Evolutionary conservation across 2,888 invertebrate species (phyloP).

Genomic region (Hololepta plana): DNA sequence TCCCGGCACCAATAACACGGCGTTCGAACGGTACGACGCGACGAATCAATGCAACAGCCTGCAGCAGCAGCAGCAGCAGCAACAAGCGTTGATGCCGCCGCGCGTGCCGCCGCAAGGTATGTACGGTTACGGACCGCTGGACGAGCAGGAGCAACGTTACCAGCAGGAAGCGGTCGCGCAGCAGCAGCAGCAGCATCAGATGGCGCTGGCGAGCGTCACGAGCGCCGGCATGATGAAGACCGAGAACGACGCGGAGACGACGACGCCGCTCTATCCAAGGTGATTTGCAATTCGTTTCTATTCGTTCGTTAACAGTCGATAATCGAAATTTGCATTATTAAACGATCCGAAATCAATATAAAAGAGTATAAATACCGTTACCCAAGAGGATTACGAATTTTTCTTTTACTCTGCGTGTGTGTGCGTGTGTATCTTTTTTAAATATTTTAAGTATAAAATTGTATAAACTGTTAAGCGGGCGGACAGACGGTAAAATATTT

Average conservation of each 20-base stretch:
- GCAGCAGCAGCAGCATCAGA: conserved; percentile 26
- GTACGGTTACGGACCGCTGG: conserved; percentile 39
- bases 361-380: too few relatives aligned
- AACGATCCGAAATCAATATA: too few relatives aligned
- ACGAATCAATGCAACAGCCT: conserved; percentile 21
- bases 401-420: too few relatives aligned
- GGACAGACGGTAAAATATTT: conserved; percentile 7
- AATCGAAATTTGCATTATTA: too few relatives aligned
- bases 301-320: too few relatives aligned
- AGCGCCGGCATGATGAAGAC: conserved; percentile 46
- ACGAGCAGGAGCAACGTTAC: conserved; percentile 41
- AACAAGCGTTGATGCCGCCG: conserved; percentile 29
- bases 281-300: too few relatives aligned
- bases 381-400: too few relatives aligned
- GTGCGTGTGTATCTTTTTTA: too few relatives aligned
- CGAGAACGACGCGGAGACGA: conserved; percentile 47
- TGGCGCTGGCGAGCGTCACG: conserved; percentile 29
- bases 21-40: conserved; percentile 46
- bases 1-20: conserved; percentile 36
- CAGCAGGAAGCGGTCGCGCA: conserved; percentile 34
- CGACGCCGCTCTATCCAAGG: conserved; percentile 60
- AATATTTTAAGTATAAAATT: too few relatives aligned
- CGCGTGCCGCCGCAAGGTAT: conserved; percentile 32
- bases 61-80: conserved; percentile 15
- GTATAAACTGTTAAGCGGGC: too few relatives aligned